These are phyloP conservation scores for Orcinus orca DNA, from an alignment of 2,113 vertebrate genomes.

Conservation along the genomic window DNA sequence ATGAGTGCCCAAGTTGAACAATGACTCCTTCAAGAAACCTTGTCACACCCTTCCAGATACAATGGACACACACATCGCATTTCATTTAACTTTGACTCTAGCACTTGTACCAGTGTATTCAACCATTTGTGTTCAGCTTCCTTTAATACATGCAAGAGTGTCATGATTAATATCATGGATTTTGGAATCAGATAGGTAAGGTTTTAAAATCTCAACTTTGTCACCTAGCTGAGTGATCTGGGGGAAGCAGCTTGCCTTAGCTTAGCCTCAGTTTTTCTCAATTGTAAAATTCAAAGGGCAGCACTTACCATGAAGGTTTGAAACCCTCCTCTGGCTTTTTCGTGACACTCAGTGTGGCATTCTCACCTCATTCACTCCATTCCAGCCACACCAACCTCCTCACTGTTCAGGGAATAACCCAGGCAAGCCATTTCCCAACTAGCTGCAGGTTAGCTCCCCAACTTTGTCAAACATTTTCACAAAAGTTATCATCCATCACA, in stretches of 20 bases:
- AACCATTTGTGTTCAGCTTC: background rate
- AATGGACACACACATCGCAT: fast-evolving
- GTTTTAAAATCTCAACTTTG: background rate
- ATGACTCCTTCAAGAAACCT: background rate
- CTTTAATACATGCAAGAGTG: background rate
- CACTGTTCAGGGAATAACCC: background rate
- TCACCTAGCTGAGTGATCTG: background rate
- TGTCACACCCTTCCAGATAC: background rate
- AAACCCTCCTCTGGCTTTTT: background rate
- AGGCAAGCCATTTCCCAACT: background rate
- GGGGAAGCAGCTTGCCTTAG: background rate
- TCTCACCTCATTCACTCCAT: background rate
- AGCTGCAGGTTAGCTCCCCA: background rate
- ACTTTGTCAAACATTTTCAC: background rate
- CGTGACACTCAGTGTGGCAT: fast-evolving
- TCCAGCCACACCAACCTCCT: background rate
- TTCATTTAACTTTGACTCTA: background rate
- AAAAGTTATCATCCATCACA: background rate
- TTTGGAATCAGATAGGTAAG: background rate
- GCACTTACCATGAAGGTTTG: background rate
- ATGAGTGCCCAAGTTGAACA: background rate
- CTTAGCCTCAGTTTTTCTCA: background rate
- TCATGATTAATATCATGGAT: background rate
- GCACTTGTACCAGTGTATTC: background rate
- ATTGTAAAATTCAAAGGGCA: background rate